Evolutionary conservation across 2,797 vertebrate species (phyloP).

Genomic region (Pogoniulus pusillus): DNA sequence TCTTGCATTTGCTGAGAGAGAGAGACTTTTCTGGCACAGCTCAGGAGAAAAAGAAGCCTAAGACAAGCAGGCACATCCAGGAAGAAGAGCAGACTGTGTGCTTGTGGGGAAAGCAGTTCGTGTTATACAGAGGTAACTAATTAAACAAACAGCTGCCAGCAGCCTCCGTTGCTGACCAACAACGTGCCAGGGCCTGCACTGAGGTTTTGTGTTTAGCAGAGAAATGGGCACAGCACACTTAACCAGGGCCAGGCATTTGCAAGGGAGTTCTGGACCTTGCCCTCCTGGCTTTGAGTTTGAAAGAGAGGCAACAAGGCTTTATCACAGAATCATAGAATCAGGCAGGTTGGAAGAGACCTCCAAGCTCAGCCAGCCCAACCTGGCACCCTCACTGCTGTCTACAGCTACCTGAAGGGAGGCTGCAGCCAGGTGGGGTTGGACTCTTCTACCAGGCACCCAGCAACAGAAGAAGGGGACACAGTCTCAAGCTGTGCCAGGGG

Average conservation of each 20-base stretch:
- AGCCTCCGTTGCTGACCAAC: neutral
- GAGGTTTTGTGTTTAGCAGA: neutral
- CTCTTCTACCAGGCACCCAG: no score
- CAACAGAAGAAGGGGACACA: no score
- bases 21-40: conserved; percentile 65
- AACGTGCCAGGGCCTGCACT: neutral
- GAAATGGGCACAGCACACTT: neutral
- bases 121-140: neutral
- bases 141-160: neutral
- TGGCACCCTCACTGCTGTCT: no score
- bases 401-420: no score
- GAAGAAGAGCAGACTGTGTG: accelerated
- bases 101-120: neutral
- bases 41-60: conserved; percentile 49
- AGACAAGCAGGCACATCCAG: neutral
- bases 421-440: no score
- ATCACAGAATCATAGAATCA: no score
- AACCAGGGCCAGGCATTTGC: neutral
- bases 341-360: no score
- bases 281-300: neutral
- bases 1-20: conserved; percentile 76
- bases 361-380: no score
- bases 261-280: neutral
- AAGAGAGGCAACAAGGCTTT: neutral
- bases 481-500: no score